These are phyloP conservation scores for Cloeon dipterum DNA, from an alignment of 2,888 invertebrate species.

Conservation along the genomic window DNA sequence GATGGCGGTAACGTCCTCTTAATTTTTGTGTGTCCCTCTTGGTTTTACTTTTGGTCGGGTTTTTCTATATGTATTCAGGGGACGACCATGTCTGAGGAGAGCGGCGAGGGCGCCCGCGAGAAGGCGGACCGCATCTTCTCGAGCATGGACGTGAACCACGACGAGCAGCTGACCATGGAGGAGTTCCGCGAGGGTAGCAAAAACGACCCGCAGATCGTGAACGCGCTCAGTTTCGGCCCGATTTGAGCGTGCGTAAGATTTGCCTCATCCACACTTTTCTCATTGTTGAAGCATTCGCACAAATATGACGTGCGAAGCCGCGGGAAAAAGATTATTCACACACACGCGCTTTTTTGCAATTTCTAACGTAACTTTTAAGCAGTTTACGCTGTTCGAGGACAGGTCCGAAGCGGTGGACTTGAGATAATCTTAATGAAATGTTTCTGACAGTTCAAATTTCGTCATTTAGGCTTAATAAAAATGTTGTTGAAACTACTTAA, in stretches of 20 bases:
- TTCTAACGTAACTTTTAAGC: no score
- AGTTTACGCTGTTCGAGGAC: no score
- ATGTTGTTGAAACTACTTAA: no score
- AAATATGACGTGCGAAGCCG: no score
- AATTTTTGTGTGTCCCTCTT: no score
- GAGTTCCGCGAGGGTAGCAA: slow-evolving; percentile 33
- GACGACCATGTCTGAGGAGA: background rate
- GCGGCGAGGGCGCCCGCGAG: slow-evolving; percentile 11
- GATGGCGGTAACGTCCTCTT: slow-evolving; percentile 19
- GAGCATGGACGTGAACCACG: slow-evolving; percentile 32
- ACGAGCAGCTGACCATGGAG: slow-evolving; percentile 28
- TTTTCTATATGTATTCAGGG: slow-evolving; percentile 2
- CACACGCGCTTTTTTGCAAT: no score
- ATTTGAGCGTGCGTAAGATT: background rate
- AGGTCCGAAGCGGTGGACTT: no score
- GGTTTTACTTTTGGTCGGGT: background rate
- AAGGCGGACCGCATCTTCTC: slow-evolving; percentile 29
- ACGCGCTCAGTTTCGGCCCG: slow-evolving; percentile 18
- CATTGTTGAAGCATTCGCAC: no score
- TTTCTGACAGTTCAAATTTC: no score
- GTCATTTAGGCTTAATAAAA: no score
- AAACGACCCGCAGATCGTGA: slow-evolving; percentile 30
- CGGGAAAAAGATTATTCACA: no score
- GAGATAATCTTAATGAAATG: no score
- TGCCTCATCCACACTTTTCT: background rate